A percentile compares a stretch with the other conserved stretches of the same genome.
These are phyloP conservation scores for Acanthiza pusilla DNA, from an alignment of 2,797 vertebrate genomes.

Conservation along the genomic window DNA sequence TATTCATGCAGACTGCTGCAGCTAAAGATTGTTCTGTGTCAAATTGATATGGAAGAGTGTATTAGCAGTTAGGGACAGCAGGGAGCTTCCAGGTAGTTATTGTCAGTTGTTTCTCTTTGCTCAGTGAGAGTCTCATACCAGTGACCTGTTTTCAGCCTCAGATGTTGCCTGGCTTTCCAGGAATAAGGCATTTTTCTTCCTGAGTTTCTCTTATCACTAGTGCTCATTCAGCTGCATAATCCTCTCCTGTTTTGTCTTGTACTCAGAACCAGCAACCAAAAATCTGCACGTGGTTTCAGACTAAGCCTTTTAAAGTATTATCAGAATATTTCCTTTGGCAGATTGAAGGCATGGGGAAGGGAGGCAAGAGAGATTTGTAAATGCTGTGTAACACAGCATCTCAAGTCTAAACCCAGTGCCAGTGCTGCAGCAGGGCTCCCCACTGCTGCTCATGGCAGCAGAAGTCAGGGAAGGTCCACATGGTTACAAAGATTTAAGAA, in stretches of 20 bases:
- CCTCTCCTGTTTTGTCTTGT: constrained; percentile 17
- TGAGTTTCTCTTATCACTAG: background rate
- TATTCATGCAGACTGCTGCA: background rate
- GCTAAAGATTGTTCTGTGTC: background rate
- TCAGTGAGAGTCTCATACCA: background rate
- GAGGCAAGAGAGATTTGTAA: background rate
- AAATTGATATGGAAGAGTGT: background rate
- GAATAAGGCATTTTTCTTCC: background rate
- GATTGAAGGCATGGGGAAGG: background rate
- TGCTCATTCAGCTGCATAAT: constrained; percentile 28
- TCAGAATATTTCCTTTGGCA: background rate
- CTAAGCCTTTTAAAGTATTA: background rate
- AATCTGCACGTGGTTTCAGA: background rate
- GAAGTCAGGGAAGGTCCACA: background rate
- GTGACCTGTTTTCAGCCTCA: background rate
- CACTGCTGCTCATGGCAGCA: fast-evolving
- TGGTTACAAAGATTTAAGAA: background rate
- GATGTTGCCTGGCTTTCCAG: background rate
- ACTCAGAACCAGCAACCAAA: background rate
- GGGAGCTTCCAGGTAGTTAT: background rate
- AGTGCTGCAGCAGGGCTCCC: background rate
- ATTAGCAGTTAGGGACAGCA: background rate
- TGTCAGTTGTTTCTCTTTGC: background rate
- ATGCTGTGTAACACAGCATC: background rate
- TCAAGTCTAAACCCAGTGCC: background rate